Conservation (phyloP, 1,140 invertebrate genomes). For the Episyrphus balteatus region DNA sequence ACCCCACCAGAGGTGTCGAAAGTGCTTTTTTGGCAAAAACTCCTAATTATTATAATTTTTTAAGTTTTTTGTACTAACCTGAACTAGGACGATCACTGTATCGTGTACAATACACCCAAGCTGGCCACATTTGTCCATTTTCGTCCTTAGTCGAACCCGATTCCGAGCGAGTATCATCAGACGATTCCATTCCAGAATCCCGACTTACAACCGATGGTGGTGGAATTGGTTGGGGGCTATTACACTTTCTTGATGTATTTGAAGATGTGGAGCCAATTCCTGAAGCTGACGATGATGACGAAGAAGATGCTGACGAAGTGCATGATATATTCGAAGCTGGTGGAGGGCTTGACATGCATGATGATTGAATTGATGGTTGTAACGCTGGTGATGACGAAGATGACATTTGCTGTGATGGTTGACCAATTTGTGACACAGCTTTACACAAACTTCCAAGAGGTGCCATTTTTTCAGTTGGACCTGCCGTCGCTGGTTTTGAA, state of each 20-base stretch:
- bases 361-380: slow-evolving; percentile 19
- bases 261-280: slow-evolving; percentile 23
- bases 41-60: too few species aligned
- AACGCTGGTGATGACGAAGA: slow-evolving; percentile 6
- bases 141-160: slow-evolving; percentile 34
- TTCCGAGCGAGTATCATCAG: slow-evolving; percentile 34
- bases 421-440: slow-evolving; percentile 50
- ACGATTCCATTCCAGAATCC: slow-evolving; percentile 35
- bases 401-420: slow-evolving; percentile 11
- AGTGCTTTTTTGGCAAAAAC: too few species aligned
- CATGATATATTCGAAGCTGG: slow-evolving; percentile 29
- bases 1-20: too few species aligned
- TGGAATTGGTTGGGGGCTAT: slow-evolving; percentile 31
- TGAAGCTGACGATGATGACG: slow-evolving; percentile 27
- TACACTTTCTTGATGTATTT: slow-evolving; percentile 12
- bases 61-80: slow-evolving; percentile 51
- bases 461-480: slow-evolving; percentile 29
- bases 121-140: slow-evolving; percentile 60
- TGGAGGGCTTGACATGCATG: slow-evolving; percentile 24
- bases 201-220: slow-evolving; percentile 29
- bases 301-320: slow-evolving; percentile 22
- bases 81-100: slow-evolving; percentile 93
- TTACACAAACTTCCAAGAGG: slow-evolving; percentile 48
- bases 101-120: slow-evolving; percentile 96
- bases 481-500: slow-evolving; percentile 4